phyloP scores from a whole-genome alignment of 2,888 invertebrate species.

The Nasonovia ribisnigri region DNA sequence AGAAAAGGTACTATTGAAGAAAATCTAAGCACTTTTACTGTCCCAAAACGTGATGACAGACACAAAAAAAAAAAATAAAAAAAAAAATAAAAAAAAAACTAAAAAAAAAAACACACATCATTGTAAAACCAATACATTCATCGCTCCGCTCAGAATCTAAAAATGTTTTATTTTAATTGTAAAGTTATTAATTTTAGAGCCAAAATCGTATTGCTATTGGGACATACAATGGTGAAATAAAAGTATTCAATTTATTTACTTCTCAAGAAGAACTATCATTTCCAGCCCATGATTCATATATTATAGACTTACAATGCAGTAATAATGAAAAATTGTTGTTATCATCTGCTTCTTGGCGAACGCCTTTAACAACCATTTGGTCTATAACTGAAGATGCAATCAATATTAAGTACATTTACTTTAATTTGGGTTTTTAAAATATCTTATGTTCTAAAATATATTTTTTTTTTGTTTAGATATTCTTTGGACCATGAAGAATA shows the following conservation, averaged over 20 bases:
- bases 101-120: too few species aligned
- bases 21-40: too few species aligned
- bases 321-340: slow-evolving; percentile 84
- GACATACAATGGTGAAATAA: slow-evolving; percentile 90
- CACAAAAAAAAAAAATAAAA: too few species aligned
- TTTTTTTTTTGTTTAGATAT: slow-evolving; percentile 72
- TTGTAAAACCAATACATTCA: too few species aligned
- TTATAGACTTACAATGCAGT: slow-evolving; percentile 84
- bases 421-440: slow-evolving; percentile 38
- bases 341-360: slow-evolving; percentile 88
- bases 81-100: too few species aligned
- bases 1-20: too few species aligned
- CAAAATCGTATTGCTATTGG: slow-evolving; percentile 84
- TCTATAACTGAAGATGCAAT: slow-evolving; percentile 75
- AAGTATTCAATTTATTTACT: slow-evolving; percentile 78
- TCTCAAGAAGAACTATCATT: slow-evolving; percentile 80
- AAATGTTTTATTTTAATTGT: too few species aligned
- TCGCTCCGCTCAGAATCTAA: too few species aligned
- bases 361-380: slow-evolving; percentile 87
- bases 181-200: slow-evolving; percentile 65
- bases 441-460: neutral
- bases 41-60: too few species aligned
- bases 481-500: slow-evolving; percentile 88
- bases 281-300: slow-evolving; percentile 88
- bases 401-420: slow-evolving; percentile 74